phyloP scores from a whole-genome alignment of 2,888 invertebrate species.

The Cryptocephalus primarius region DNA sequence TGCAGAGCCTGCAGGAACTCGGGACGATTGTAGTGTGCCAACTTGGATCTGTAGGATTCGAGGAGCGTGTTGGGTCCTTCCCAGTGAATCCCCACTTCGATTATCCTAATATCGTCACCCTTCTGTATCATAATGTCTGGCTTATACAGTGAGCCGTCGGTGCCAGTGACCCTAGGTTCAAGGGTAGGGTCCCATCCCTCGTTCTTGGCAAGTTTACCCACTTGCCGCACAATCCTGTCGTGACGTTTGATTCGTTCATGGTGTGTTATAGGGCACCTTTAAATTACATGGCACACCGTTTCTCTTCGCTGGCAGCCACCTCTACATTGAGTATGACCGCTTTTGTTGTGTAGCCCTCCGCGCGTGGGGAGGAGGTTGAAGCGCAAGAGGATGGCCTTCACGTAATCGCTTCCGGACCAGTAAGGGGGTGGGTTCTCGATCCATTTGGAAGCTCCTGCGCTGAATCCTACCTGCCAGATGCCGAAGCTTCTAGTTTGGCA shows the following conservation, averaged over 20 bases:
- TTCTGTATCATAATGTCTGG: conserved; percentile 9
- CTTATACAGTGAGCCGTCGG: conserved; percentile 14
- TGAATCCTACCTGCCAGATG: no score
- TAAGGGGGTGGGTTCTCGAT: conserved; percentile 14
- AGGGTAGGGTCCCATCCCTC: conserved; percentile 7
- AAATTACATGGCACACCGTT: conserved; percentile 7
- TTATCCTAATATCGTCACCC: not conserved
- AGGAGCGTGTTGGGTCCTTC: not conserved
- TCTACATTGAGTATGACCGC: not conserved
- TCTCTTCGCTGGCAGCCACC: conserved; percentile 5
- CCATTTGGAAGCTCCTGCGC: no score
- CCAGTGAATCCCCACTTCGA: conserved; percentile 7
- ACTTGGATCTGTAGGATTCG: not conserved
- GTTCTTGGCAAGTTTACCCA: conserved; percentile 1
- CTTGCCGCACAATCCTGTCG: conserved; percentile 4
- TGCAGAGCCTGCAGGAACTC: conserved; percentile 12
- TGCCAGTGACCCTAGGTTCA: conserved; percentile 14
- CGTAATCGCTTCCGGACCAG: conserved; percentile 19
- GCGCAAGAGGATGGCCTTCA: conserved; percentile 18
- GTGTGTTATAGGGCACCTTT: conserved; percentile 9
- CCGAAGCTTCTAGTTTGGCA: no score
- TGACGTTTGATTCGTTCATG: conserved; percentile 6
- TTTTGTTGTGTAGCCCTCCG: conserved; percentile 4
- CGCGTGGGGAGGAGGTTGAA: conserved; percentile 20
- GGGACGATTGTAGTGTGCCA: conserved; percentile 9